A percentile compares a stretch with the other conserved stretches of the same genome.
These are phyloP conservation scores for Dendrocincla tyrannina DNA, from an alignment of 2,797 vertebrate species.

Conservation along the genomic window DNA sequence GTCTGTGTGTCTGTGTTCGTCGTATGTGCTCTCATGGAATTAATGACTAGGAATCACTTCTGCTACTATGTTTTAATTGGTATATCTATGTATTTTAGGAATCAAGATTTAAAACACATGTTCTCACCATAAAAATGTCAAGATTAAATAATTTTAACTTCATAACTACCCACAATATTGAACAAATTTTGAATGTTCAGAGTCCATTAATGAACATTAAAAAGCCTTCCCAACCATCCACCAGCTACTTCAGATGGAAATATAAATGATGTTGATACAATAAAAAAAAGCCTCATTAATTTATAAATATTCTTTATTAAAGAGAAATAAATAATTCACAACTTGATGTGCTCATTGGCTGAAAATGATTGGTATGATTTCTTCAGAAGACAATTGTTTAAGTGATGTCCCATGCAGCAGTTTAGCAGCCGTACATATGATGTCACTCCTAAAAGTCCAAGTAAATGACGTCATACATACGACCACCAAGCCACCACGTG, in stretches of 20 bases:
- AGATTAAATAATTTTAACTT: background rate
- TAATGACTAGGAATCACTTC: background rate
- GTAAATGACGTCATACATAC: slow-evolving; percentile 98
- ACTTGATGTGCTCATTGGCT: background rate
- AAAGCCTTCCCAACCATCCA: background rate
- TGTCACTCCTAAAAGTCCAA: slow-evolving; percentile 95
- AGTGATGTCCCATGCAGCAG: slow-evolving; percentile 88
- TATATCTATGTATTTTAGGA: background rate
- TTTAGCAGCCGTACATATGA: slow-evolving; percentile 98
- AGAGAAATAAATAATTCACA: slow-evolving; percentile 36
- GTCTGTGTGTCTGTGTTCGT: background rate
- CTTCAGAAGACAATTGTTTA: slow-evolving; percentile 48
- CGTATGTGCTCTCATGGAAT: background rate
- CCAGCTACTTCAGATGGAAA: background rate
- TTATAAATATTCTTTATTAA: slow-evolving; percentile 46
- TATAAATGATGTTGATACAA: background rate
- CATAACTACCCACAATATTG: background rate
- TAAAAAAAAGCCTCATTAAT: slow-evolving; percentile 8
- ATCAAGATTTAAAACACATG: background rate
- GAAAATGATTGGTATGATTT: background rate
- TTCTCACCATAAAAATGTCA: background rate
- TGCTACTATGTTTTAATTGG: background rate
- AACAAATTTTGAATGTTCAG: background rate
- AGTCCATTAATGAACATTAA: background rate
- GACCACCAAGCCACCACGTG: slow-evolving; percentile 94